Percentiles rank a stretch among this genome's conserved stretches.
phyloP scores from a whole-genome alignment of 2,888 invertebrate species.

The Empis livida region DNA sequence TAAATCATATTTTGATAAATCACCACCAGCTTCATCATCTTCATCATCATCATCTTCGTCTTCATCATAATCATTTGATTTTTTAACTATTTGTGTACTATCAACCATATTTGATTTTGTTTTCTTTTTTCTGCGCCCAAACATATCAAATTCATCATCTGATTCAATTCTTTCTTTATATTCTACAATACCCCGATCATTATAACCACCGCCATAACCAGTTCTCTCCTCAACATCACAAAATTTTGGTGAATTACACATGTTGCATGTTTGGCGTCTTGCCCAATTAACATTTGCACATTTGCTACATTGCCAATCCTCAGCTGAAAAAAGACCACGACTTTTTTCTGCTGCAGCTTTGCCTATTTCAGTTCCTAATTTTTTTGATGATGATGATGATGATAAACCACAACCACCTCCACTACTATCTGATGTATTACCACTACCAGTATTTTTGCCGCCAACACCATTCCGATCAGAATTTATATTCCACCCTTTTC shows the following conservation, averaged over 20 bases:
- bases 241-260: constrained; percentile 97
- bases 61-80: constrained; percentile 29
- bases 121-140: constrained; percentile 52
- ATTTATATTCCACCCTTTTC: constrained; percentile 16
- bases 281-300: constrained; percentile 99
- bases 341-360: constrained; percentile 98
- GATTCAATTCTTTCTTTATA: constrained; percentile 81
- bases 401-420: constrained; percentile 16
- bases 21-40: constrained; percentile 50
- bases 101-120: constrained; percentile 16
- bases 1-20: constrained; percentile 66
- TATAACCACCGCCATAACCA: constrained; percentile 82
- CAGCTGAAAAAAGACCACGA: constrained; percentile 69
- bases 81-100: constrained; percentile 8
- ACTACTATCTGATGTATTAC: constrained; percentile 14
- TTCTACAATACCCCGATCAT: constrained; percentile 91
- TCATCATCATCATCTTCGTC: constrained; percentile 36
- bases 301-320: constrained; percentile 99
- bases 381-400: constrained; percentile 44
- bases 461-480: constrained; percentile 18
- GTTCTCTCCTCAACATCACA: constrained; percentile 77
- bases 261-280: constrained; percentile 87
- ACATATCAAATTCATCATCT: constrained; percentile 94
- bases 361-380: constrained; percentile 91
- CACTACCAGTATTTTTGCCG: constrained; percentile 6